Conservation (phyloP, 2,113 vertebrate species). For the Lophura nycthemera region DNA sequence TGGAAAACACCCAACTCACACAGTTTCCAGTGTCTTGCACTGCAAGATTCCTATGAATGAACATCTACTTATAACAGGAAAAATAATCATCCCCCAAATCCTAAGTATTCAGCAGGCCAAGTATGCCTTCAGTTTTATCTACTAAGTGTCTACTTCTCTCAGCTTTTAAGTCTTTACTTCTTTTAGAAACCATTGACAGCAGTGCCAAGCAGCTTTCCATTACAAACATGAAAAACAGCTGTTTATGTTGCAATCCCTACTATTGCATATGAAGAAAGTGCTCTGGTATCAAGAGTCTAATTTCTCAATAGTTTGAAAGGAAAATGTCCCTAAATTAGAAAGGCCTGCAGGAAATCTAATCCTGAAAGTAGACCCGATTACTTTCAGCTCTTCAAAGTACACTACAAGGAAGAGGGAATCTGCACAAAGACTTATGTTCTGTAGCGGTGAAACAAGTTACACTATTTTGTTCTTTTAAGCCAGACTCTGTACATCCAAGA, state of each 20-base stretch:
- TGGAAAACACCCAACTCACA: neutral
- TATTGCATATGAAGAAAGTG: neutral
- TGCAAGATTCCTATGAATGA: fast-evolving
- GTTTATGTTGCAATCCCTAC: fast-evolving
- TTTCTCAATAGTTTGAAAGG: neutral
- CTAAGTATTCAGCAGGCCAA: neutral
- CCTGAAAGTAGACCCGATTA: neutral
- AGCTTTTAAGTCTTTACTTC: neutral
- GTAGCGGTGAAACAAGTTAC: neutral
- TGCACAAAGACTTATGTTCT: neutral
- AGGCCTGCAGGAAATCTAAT: neutral
- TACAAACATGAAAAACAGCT: neutral
- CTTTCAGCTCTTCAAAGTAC: neutral
- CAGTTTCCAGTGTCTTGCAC: neutral
- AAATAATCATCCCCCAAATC: neutral
- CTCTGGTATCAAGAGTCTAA: neutral
- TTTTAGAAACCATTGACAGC: neutral
- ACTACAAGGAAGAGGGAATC: neutral
- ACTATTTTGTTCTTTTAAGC: neutral
- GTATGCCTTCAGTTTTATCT: neutral
- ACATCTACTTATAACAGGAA: neutral
- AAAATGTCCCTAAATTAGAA: neutral
- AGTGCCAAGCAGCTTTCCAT: neutral
- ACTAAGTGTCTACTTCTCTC: neutral
- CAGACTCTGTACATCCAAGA: neutral